Conservation (phyloP, 92 coral and sea anemone genomes). For the Phenganax subtilis region DNA sequence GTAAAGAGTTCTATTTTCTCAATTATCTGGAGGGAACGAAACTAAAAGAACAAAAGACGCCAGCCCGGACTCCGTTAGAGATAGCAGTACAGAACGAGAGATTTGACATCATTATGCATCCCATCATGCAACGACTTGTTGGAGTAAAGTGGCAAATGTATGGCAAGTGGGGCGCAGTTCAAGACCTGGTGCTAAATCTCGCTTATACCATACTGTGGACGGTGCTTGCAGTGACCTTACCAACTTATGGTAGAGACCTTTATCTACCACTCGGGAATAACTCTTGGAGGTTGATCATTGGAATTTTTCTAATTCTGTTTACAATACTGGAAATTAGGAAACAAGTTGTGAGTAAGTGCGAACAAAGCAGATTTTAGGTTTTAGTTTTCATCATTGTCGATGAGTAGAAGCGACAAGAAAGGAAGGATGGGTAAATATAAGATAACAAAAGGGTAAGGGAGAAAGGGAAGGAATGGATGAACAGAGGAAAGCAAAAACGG, state of each 20-base stretch:
- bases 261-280: conserved; percentile 16
- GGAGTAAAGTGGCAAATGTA: conserved; percentile 57
- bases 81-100: conserved; percentile 55
- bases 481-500: no score
- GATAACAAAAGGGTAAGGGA: no score
- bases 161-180: conserved; percentile 48
- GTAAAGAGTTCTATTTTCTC: conserved; percentile 58
- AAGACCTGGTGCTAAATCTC: conserved; percentile 35
- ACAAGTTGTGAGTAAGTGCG: conserved; percentile 29
- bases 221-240: conserved; percentile 29
- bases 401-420: no score
- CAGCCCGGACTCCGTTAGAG: conserved; percentile 52
- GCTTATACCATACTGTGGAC: conserved; percentile 32
- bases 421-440: no score
- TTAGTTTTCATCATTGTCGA: no score
- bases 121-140: conserved; percentile 59
- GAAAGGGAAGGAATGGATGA: no score
- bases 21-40: conserved; percentile 55
- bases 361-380: no score
- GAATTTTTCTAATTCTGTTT: conserved; percentile 6
- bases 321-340: conserved; percentile 23
- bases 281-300: conserved; percentile 23
- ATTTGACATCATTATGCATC: conserved; percentile 66
- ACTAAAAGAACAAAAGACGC: conserved; percentile 33
- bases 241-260: conserved; percentile 29